phyloP scores from a whole-genome alignment of 2,888 invertebrate genomes.

The Epinotia brunnichana region DNA sequence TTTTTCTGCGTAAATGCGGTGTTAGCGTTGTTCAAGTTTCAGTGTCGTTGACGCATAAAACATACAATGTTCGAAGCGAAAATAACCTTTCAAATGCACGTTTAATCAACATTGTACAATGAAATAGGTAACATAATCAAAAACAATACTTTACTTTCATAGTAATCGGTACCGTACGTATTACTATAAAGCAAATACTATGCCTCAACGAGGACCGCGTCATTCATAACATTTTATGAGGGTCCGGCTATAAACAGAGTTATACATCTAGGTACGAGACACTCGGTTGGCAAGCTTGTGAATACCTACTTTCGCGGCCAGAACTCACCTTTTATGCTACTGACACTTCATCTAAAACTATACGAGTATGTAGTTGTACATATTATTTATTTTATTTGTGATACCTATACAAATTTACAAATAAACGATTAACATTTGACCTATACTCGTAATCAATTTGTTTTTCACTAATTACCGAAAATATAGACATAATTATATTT shows the following conservation, averaged over 20 bases:
- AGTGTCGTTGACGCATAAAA: not conserved
- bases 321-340: too few relatives aligned
- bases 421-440: too few relatives aligned
- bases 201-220: conserved; percentile 66
- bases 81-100: not conserved
- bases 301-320: too few relatives aligned
- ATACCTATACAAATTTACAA: too few relatives aligned
- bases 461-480: too few relatives aligned
- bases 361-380: too few relatives aligned
- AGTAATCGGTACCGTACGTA: conserved; percentile 25
- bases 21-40: not conserved
- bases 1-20: not conserved
- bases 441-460: too few relatives aligned
- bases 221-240: conserved; percentile 74
- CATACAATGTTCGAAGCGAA: not conserved
- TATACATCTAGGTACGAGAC: conserved; percentile 30
- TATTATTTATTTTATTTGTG: too few relatives aligned
- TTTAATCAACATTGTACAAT: not conserved
- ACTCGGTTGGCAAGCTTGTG: not conserved
- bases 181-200: conserved; percentile 54
- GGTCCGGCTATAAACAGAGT: conserved; percentile 65
- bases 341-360: too few relatives aligned
- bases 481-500: too few relatives aligned
- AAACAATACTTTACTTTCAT: conserved; percentile 19
- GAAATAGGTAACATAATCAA: not conserved